These are phyloP conservation scores for Danionella cerebrum DNA, from an alignment of 2,113 vertebrate species.

Conservation along the genomic window DNA sequence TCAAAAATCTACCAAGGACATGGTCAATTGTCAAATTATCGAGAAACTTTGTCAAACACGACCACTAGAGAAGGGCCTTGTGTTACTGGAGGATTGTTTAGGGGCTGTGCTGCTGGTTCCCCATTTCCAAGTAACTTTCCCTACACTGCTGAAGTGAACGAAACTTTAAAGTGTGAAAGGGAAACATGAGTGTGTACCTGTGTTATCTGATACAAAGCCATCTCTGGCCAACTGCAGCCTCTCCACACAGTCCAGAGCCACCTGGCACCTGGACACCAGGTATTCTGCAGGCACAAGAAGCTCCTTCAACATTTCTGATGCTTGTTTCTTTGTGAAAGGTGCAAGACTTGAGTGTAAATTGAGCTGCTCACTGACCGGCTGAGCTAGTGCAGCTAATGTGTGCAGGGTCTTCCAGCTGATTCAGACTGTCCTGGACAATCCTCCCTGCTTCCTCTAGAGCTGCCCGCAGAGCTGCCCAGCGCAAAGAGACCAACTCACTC, in stretches of 20 bases:
- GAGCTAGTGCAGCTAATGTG: conserved; percentile 84
- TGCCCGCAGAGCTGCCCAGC: conserved; percentile 65
- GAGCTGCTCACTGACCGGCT: conserved; percentile 62
- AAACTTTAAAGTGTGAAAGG: neutral
- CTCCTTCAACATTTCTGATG: neutral
- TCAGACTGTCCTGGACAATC: conserved; percentile 78
- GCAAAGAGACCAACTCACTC: conserved; percentile 61
- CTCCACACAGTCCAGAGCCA: conserved; percentile 68
- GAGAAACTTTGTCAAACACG: no score
- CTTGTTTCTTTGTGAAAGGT: neutral
- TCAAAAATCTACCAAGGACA: no score
- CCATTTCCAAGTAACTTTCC: neutral
- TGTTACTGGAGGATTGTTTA: neutral
- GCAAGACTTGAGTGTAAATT: neutral
- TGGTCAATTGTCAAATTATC: no score
- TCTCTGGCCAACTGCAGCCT: conserved; percentile 62
- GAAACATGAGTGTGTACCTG: conserved; percentile 58
- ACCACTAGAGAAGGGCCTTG: neutral
- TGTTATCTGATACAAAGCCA: conserved; percentile 57
- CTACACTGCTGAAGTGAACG: neutral
- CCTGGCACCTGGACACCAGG: conserved; percentile 76
- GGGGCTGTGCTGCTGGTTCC: no score
- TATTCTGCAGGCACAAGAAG: conserved; percentile 69
- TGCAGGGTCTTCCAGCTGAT: conserved; percentile 74
- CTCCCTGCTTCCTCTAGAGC: conserved; percentile 64